Conservation (phyloP, 2,888 invertebrate genomes). For the Chrysolina haemoptera region DNA sequence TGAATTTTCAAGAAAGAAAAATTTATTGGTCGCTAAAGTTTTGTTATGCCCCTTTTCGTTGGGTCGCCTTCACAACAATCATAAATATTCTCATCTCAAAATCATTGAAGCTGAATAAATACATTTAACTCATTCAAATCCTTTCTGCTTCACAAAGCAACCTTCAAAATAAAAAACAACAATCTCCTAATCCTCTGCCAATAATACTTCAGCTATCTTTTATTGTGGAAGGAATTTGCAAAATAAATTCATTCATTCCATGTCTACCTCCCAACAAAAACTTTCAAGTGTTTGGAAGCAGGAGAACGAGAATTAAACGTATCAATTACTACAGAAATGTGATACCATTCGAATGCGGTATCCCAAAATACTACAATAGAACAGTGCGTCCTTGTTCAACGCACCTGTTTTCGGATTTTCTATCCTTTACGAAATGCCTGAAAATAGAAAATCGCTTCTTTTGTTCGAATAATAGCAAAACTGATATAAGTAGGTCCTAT, state of each 20-base stretch:
- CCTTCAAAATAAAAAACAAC: constrained; percentile 20
- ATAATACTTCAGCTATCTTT: constrained; percentile 17
- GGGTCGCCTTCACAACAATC: not conserved
- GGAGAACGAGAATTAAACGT: constrained; percentile 47
- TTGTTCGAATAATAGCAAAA: constrained; percentile 45
- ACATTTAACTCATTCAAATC: constrained; percentile 17
- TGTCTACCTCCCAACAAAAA: constrained; percentile 29
- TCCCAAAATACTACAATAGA: constrained; percentile 39
- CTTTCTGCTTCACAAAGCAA: constrained; percentile 10
- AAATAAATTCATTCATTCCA: constrained; percentile 25
- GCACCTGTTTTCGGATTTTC: constrained; percentile 6
- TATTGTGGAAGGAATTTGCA: constrained; percentile 22
- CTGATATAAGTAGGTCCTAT: constrained; percentile 49
- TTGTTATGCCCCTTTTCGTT: not conserved
- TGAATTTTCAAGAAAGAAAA: too few relatives aligned
- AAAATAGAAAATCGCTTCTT: constrained; percentile 39
- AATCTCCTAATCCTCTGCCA: constrained; percentile 21
- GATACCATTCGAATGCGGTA: constrained; percentile 46
- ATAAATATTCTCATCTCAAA: not conserved
- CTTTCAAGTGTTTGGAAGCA: constrained; percentile 23
- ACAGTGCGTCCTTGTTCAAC: constrained; percentile 22
- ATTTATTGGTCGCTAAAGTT: not conserved
- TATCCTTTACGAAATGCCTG: constrained; percentile 40
- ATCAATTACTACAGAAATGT: constrained; percentile 48
- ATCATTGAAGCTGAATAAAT: constrained; percentile 10